Percentiles rank a stretch among this genome's conserved stretches.
These are phyloP conservation scores for Eurosta solidaginis DNA, from an alignment of 1,140 invertebrate genomes.

Conservation along the genomic window DNA sequence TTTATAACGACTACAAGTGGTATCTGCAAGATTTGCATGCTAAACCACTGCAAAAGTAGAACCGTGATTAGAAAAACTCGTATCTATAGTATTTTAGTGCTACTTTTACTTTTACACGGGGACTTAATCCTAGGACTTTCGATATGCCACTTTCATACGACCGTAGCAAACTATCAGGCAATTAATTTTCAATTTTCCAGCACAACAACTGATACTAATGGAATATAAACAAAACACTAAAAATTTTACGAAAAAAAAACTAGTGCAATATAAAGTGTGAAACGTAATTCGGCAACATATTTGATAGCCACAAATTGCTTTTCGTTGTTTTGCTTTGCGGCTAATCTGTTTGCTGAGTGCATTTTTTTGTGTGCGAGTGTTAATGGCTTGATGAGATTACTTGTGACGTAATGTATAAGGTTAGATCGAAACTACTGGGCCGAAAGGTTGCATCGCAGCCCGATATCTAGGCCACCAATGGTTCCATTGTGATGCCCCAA, in stretches of 20 bases:
- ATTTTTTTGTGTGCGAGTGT: not conserved
- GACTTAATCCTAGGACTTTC: not conserved
- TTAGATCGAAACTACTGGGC: too few species aligned
- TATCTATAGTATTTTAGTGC: too few species aligned
- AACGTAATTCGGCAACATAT: slow-evolving; percentile 2
- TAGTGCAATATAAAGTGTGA: not conserved
- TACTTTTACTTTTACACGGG: not conserved
- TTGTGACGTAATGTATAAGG: too few species aligned
- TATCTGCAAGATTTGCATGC: too few species aligned
- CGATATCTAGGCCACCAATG: too few species aligned
- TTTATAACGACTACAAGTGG: too few species aligned
- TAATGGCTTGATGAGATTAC: not conserved
- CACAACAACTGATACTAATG: not conserved
- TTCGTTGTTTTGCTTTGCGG: not conserved
- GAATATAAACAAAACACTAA: not conserved
- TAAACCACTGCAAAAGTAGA: too few species aligned
- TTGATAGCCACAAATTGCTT: slow-evolving; percentile 19
- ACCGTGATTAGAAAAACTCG: too few species aligned
- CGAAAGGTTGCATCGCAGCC: too few species aligned
- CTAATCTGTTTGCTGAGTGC: not conserved
- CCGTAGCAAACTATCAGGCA: not conserved
- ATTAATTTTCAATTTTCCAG: slow-evolving; percentile 6
- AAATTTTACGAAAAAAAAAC: not conserved
- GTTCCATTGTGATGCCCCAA: too few species aligned
- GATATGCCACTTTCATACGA: not conserved